Conservation (phyloP, 2,113 vertebrate genomes). For the Apodemus sylvaticus region DNA sequence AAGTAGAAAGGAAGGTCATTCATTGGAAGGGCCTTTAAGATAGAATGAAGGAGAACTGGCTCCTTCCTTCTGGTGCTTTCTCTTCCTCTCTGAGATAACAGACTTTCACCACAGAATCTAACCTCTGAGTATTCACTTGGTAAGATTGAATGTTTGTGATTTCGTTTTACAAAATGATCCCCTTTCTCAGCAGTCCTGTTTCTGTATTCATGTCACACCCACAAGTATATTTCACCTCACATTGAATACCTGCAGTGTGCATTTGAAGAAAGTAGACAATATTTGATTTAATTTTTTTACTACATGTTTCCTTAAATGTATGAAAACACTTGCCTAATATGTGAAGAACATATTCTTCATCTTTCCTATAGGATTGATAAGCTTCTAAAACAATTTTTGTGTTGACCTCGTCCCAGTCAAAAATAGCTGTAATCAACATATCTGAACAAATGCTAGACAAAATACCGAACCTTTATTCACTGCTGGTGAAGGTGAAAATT, state of each 20-base stretch:
- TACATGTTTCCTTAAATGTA: neutral
- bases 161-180: no score
- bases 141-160: no score
- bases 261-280: neutral
- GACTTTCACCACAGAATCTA: no score
- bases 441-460: neutral
- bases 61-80: no score
- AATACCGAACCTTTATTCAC: neutral
- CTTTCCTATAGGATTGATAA: neutral
- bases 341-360: neutral
- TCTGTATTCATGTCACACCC: neutral
- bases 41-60: no score
- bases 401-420: neutral
- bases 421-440: neutral
- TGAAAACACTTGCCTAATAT: neutral
- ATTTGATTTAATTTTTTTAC: neutral
- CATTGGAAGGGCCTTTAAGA: no score
- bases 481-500: neutral
- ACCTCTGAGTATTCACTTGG: no score
- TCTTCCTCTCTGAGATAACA: no score
- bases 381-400: neutral
- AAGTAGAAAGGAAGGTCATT: no score
- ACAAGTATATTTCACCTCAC: neutral
- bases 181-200: neutral
- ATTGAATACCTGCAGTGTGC: neutral